Base-by-base conservation (phyloP, 2,888 invertebrate genomes). In the Chloromyia formosa region DNA sequence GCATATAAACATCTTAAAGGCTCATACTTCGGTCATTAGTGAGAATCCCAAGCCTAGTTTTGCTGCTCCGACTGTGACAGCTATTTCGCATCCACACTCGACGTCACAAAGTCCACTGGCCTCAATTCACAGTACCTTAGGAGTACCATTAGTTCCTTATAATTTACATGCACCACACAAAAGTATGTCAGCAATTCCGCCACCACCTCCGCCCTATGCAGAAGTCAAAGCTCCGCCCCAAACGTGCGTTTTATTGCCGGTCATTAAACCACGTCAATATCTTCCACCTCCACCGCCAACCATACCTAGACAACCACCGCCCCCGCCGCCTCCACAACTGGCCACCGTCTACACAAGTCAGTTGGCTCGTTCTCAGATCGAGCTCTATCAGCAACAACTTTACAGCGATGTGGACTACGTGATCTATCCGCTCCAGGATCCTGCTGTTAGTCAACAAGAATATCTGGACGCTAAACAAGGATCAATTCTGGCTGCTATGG, bases 341-440 rank as follows among this genome's bases (percentile, higher is more conserved):
- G 92, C 94, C 0, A 92, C 93, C 0, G 89, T 91, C 0, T 92
- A 91, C 80, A 89, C 91, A 45, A 90, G 89, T 79, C 91, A 92
- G 80, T 85, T 92, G 58, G 90, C 91, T 0, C 87, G 91, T 18
- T 91, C 91, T 23, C 95, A 94, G 82, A 92, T 95, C 77, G 94
- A 94, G 78, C 92, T 94, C 81, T 96, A 94, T 81, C 93, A 94
- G 80, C 94, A 94, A 81, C 95, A 95, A 82, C 88, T 96, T 74
- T 94, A 94, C 81, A 95, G 95, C 76, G 95, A 96, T 81, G 94
- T 94, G 1, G 95, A 96, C 84, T 96, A 94, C 81, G 95, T 96
- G 7, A 94, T 95, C 83, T 96, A 95, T 82, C 95, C 95, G 0
- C 84, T 95, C 77, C 95, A 95, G 85, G 95, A 96, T 84, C 95